phyloP scores from a whole-genome alignment of 2,888 invertebrate genomes.

The Drosophila niveifrons region DNA sequence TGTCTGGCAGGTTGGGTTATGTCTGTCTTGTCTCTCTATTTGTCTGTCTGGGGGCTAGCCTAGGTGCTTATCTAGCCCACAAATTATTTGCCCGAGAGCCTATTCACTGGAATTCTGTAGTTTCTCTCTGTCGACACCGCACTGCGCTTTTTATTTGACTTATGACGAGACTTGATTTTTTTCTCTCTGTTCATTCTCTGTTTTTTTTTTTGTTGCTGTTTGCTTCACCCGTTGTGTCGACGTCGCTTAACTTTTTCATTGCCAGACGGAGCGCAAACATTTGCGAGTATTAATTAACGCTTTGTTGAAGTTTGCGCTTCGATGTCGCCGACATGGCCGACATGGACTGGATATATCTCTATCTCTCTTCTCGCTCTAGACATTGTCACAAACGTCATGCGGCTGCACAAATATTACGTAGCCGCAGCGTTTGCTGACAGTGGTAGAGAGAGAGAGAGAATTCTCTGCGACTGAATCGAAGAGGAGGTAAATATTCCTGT shows the following conservation, averaged over 20 bases:
- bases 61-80: constrained; percentile 69
- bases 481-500: constrained; percentile 23
- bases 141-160: constrained; percentile 78
- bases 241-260: constrained; percentile 79
- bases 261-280: constrained; percentile 83
- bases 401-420: constrained; percentile 66
- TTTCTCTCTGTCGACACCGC: constrained; percentile 34
- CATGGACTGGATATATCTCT: constrained; percentile 28
- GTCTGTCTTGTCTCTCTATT: not conserved
- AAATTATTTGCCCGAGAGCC: constrained; percentile 70
- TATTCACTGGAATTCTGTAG: constrained; percentile 62
- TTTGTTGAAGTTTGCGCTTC: constrained; percentile 80
- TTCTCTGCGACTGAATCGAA: not conserved
- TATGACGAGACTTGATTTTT: constrained; percentile 71
- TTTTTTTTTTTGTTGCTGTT: constrained; percentile 39
- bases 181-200: not conserved
- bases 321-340: constrained; percentile 69
- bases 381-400: constrained; percentile 54
- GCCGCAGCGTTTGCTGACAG: constrained; percentile 50
- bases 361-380: constrained; percentile 15
- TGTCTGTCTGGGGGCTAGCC: constrained; percentile 36
- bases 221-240: constrained; percentile 53
- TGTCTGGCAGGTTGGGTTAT: not conserved
- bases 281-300: constrained; percentile 83
- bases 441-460: constrained; percentile 6